Evolutionary conservation across 1,140 invertebrate species (phyloP), one percentile per base, ranked within the genome.

Genomic region (Scaptomyza montana): DNA sequence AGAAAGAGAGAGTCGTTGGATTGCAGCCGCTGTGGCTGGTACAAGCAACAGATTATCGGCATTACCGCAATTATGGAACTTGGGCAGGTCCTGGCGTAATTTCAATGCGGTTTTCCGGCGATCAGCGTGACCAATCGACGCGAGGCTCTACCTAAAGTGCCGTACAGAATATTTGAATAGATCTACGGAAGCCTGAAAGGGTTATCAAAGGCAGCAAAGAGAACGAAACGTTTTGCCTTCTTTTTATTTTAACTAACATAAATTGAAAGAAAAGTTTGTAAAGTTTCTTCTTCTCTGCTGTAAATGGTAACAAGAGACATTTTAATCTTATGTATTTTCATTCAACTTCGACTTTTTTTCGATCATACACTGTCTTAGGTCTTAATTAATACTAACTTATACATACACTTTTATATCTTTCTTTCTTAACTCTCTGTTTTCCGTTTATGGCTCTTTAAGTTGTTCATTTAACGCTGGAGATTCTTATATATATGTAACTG

Each of bases 61-160:
- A 89, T 89, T 89, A 89, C 84, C 84, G 84, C 84, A 89, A 89
- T 89, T 89, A 89, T 89, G 61, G 74, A 77, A 73, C 79, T 51
- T 86, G 84, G 84, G 84, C 80, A 89, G 84, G 84, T 89, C 84
- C 77, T 67, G 70, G 76, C 84, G 77, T 89, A 89, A 80, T 84
- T 85, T 89, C 77, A 84, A 75, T 89, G 84, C 85, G 84, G 84
- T 89, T 89, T 89, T 89, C 74, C 84, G 84, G 60, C 76, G 46
- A 68, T 36, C 46, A 74, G 76, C 84, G 76, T 87, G 62, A 57
- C 78, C 55, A 87, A 87, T 87, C 73, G 7, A 43, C 53, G 36
- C 10, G 39, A 36, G 41, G 6, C 3, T 5, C 33, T 82, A 80
- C 74, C 79, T 81, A 74, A 49, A 53, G 12, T 25, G 6, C 3